Conservation (phyloP, 2,888 invertebrate genomes). For the Deladenus siricidicola region DNA sequence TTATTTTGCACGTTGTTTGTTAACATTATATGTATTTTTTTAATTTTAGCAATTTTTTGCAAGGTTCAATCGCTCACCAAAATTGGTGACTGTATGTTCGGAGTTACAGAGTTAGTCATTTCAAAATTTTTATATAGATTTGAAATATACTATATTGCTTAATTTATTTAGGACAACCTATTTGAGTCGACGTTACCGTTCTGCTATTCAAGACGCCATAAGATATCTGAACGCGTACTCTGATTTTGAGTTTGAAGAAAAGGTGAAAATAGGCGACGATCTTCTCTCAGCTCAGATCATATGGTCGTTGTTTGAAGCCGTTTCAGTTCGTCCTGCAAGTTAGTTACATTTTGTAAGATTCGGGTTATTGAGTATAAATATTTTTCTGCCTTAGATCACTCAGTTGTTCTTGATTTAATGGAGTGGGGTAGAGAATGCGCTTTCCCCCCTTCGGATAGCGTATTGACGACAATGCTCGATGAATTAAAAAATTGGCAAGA, state of each 20-base stretch:
- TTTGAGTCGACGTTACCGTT: slow-evolving; percentile 15
- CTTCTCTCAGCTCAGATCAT: slow-evolving; percentile 16
- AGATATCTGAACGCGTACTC: slow-evolving; percentile 11
- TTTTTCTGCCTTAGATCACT: slow-evolving; percentile 18
- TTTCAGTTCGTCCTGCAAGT: slow-evolving; percentile 21
- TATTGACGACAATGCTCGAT: slow-evolving; percentile 15
- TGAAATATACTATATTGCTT: no score
- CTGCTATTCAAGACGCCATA: slow-evolving; percentile 13
- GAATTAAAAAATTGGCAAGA: slow-evolving; percentile 6
- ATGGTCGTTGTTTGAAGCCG: slow-evolving; percentile 23
- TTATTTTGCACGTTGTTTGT: no score
- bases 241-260: background rate
- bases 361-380: background rate
- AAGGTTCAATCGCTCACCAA: no score
- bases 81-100: no score
- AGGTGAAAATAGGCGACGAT: slow-evolving; percentile 13
- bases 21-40: no score
- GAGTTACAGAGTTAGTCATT: no score
- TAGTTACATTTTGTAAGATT: background rate
- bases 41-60: no score
- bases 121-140: no score
- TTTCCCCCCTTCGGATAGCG: slow-evolving; percentile 11
- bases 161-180: no score
- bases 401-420: slow-evolving; percentile 21
- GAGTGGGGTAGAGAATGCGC: slow-evolving; percentile 20